Evolutionary conservation across 35 echinoderm and acorn worm genomes (phyloP).

Genomic region (Chiridota heheva): DNA sequence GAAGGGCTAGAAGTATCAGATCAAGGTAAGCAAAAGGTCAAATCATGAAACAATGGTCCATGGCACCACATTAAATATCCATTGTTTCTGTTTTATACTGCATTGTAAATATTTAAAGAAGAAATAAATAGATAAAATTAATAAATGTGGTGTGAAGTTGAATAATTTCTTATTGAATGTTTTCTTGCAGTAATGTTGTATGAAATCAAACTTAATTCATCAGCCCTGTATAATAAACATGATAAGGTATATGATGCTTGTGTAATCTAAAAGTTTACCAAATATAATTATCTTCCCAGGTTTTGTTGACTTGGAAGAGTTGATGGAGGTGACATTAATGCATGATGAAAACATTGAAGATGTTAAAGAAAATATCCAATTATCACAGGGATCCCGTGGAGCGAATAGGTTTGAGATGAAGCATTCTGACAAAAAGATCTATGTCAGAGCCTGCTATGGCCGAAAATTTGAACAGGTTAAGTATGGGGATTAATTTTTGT

Average conservation of each 20-base stretch:
- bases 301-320: conserved; percentile 68
- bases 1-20: conserved; percentile 38
- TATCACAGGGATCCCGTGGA: conserved; percentile 47
- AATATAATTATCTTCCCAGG: conserved; percentile 28
- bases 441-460: conserved; percentile 67
- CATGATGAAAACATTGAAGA: conserved; percentile 33
- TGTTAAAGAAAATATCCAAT: conserved; percentile 49
- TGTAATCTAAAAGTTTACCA: neutral
- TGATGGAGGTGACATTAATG: conserved; percentile 64
- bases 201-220: too few relatives aligned
- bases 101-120: too few relatives aligned
- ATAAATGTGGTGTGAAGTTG: too few relatives aligned
- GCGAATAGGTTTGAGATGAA: conserved; percentile 68
- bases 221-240: too few relatives aligned
- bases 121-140: too few relatives aligned
- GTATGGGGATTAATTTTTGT: too few relatives aligned
- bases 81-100: too few relatives aligned
- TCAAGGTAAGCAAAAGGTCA: conserved; percentile 35
- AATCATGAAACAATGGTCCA: too few relatives aligned
- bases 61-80: too few relatives aligned
- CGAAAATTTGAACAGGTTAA: conserved; percentile 65
- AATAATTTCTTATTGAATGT: too few relatives aligned
- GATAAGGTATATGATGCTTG: neutral
- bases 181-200: too few relatives aligned
- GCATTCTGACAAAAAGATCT: conserved; percentile 13